Base-by-base conservation (phyloP, 2,113 vertebrate genomes). In the Aplodontia rufa region DNA sequence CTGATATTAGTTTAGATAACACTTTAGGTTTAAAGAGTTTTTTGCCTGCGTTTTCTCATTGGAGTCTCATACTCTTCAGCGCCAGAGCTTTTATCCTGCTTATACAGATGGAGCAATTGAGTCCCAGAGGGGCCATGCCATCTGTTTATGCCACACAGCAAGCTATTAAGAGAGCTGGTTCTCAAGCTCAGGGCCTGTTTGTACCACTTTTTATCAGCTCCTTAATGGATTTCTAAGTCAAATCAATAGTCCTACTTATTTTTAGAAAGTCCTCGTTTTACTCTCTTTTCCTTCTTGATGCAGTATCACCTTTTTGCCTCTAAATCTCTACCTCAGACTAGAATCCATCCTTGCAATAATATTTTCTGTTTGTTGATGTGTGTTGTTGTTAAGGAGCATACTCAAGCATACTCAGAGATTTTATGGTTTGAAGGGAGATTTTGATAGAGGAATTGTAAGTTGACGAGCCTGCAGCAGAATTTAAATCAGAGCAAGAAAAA, bases 311-410 rank as follows among this genome's bases (percentile, higher is more conserved):
- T 74, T 68, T 64, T 68, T 45, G 11, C 42, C 42, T 94, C 30
- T 80, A 19, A 71, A 45, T 78, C 40, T 90, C 58, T 72, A 11
- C 60, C 90, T 66, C 30, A 76, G 53, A 40, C 68, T 79, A 66
- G 71, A 87, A 32, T 92, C 58, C 30, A 69, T 88, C 49, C 68
- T 68, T 87, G 72, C 35, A 76, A 28, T 83, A 83, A n/a, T 74
- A 37, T 32, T 94, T 93, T 78, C 68, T 93, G 32, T 87, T 94
- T 93, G 32, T 87, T 95, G n/a, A 35, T 66, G 81, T 82, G n/a
- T 3, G 60, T 45, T 86, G 1, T 51, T 74, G 45, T 69, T 68
- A 66, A 76, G 58, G 71, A 95, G 5, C 68, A 68, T 45, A 71
- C 32, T 69, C 35, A 80, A 95, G 5, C 68, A 68, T 45, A 71